Evolutionary conservation across 2,797 vertebrate genomes (phyloP), one percentile per base, ranked within the genome.

Genomic region (Thunnus albacares): DNA sequence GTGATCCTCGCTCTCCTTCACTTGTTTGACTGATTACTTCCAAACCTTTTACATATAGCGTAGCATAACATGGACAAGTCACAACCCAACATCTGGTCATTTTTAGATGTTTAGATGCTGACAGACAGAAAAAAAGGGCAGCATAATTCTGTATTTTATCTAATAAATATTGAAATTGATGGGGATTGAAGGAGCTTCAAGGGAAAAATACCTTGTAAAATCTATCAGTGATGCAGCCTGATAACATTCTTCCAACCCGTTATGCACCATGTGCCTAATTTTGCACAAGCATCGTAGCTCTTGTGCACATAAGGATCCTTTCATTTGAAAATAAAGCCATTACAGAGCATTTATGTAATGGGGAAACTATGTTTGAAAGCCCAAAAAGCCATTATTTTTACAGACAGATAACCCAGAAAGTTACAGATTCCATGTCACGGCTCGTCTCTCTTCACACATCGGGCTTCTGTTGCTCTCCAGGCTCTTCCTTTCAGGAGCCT

Each of bases 401-500:
- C 53, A 35, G 41, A 35, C 26, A 24, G 33, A 57, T 20, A 43
- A 78, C 33, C 67, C 51, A 69, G 2, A 65, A 68, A 61, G 45
- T 74, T 78, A 79, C 30, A 62, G 73, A 59, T 52, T 51, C 59
- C 30, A 43, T 8, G 69, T 80, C 74, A 65, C 58, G 26, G 55
- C 68, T 71, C 17, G n/a, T 67, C 77, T 80, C 62, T 71, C 77
- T 66, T 71, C 76, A 67, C 80, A 76, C 80, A 69, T 71, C n/a
- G 15, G 70, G 61, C 70, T 68, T 41, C 41, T 49, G 75, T 83
- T 77, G 63, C 84, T 91, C 88, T 88, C 87, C 77, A 73, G 87
- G 87, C 87, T 87, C 83, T 89, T 88, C 84, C 84, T 89, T 83
- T 75, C 85, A 83, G 80, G 81, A 88, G 85, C 67, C 89, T 93